phyloP scores from a whole-genome alignment of 2,113 vertebrate species.

The Calidris pygmaea region DNA sequence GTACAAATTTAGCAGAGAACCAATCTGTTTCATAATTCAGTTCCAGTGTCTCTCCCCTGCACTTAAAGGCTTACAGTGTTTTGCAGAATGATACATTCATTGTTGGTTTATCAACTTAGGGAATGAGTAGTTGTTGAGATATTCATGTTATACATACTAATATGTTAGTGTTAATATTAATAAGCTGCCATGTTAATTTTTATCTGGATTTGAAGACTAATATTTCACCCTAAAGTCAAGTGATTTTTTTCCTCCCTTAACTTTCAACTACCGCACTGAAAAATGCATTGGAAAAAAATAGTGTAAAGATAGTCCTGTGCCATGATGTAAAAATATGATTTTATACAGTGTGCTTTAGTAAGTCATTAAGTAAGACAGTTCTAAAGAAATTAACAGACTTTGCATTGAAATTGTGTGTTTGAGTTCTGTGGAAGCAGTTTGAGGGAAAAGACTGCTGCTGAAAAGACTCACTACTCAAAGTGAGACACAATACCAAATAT shows the following conservation, averaged over 20 bases:
- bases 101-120: slow-evolving; percentile 49
- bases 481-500: neutral
- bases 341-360: neutral
- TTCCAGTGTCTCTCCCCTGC: slow-evolving; percentile 9
- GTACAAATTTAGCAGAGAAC: slow-evolving; percentile 41
- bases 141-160: slow-evolving; percentile 47
- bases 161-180: slow-evolving; percentile 36
- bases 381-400: slow-evolving; percentile 11
- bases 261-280: neutral
- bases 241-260: neutral
- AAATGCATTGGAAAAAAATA: neutral
- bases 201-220: slow-evolving; percentile 17
- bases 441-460: neutral
- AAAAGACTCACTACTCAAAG: neutral
- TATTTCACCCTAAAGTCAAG: neutral
- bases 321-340: neutral
- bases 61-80: slow-evolving; percentile 50
- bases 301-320: neutral
- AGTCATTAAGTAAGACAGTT: neutral
- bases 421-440: neutral
- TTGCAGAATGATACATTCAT: slow-evolving; percentile 50
- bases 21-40: slow-evolving; percentile 48
- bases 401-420: neutral
- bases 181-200: slow-evolving; percentile 2
- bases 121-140: slow-evolving; percentile 58